Percentiles rank a stretch among this genome's conserved stretches.
phyloP scores from a whole-genome alignment of 2,113 vertebrate species.

The Fukomys damarensis region DNA sequence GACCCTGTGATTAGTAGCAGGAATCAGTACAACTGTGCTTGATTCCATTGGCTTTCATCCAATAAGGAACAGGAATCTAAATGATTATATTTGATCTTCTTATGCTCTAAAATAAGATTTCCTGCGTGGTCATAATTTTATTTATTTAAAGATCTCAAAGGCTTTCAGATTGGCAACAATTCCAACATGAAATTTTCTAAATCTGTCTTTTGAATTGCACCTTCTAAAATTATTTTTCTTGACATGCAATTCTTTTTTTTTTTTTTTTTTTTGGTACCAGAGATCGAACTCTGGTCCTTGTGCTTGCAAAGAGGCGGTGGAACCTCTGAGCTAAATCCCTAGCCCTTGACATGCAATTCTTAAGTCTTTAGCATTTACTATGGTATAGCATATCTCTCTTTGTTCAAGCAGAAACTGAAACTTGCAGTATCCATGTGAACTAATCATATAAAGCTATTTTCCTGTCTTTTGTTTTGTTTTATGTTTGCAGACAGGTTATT shows the following conservation, averaged over 20 bases:
- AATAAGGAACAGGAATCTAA: conserved; percentile 19
- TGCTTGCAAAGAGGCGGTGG: no score
- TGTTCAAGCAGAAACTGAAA: not conserved
- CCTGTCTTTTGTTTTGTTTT: not conserved
- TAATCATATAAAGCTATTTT: not conserved
- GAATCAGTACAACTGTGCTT: not conserved
- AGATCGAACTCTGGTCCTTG: no score
- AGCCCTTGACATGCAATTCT: no score
- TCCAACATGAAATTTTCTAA: conserved; percentile 65
- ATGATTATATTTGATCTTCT: conserved; percentile 21
- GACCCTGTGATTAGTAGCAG: not conserved
- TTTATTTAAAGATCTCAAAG: conserved; percentile 53
- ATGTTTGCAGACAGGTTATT: not conserved
- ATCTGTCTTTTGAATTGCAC: conserved; percentile 61
- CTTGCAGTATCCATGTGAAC: not conserved
- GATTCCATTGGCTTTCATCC: not conserved
- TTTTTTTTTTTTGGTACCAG: no score
- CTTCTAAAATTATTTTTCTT: conserved; percentile 53
- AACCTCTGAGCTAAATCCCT: no score
- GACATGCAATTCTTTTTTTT: conserved; percentile 49
- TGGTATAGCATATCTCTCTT: not conserved
- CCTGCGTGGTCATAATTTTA: not conserved
- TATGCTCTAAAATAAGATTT: conserved; percentile 39
- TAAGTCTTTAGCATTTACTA: conserved; percentile 13
- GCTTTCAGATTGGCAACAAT: conserved; percentile 48